Conservation (phyloP, 2,888 invertebrate genomes). For the Drosophila koepferae region DNA sequence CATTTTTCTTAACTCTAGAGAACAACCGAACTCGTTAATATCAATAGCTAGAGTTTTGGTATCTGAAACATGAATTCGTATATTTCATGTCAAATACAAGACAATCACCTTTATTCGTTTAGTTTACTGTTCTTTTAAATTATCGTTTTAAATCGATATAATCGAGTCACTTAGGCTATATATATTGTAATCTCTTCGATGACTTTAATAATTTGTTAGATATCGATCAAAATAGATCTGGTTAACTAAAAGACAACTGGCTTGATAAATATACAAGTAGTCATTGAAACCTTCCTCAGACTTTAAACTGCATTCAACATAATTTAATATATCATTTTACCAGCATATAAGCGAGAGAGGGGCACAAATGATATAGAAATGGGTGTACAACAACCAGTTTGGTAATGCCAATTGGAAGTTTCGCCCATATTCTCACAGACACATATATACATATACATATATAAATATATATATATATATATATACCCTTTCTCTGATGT, state of each 20-base stretch:
- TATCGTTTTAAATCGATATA: too few species aligned
- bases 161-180: too few species aligned
- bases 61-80: too few species aligned
- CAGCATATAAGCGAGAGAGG: background rate
- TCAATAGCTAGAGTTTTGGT: too few species aligned
- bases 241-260: too few species aligned
- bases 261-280: too few species aligned
- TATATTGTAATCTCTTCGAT: background rate
- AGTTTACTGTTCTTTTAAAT: too few species aligned
- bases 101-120: too few species aligned
- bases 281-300: background rate
- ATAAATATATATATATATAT: background rate
- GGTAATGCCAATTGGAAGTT: slow-evolving; percentile 59
- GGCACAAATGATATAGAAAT: background rate
- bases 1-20: too few species aligned
- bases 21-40: too few species aligned
- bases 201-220: background rate
- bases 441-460: background rate
- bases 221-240: too few species aligned
- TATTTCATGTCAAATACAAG: too few species aligned
- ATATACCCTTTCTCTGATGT: slow-evolving; percentile 1
- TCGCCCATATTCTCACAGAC: slow-evolving; percentile 22
- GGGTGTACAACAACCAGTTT: slow-evolving; percentile 41
- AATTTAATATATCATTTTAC: background rate
- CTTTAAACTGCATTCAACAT: slow-evolving; percentile 1